Base-by-base conservation (phyloP, 2,888 invertebrate genomes). In the Eristalis intricaria region DNA sequence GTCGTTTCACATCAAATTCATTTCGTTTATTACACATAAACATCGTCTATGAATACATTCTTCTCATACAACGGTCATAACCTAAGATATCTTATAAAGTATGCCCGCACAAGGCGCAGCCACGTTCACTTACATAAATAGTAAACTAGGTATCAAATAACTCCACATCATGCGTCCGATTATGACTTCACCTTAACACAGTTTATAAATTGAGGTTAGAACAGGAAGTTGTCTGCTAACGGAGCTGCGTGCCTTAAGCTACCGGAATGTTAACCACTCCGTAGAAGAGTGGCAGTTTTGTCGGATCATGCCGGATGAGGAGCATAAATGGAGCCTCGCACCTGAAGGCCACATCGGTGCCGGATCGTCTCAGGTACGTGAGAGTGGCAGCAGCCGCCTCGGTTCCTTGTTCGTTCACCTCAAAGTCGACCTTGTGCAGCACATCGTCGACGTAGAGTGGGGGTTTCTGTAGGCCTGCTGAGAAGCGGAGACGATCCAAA, bases 271-370 rank as follows among this genome's bases (percentile, higher is more conserved):
- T 94, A 4, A 96, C 94, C 13, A 95, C 93, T 0, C 96, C 96
- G 94, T 95, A 96, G 91, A 96, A 96, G 70, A 96, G 91, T 11
- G 95, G 94, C 4, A 95, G 90, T 88, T 94, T 94, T 5, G 95
- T 94, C 4, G 94, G 92, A 89, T 95, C 95, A 89, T 96, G 95
- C 88, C 95, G 94, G 83, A 96, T 95, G 90, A 96, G 94, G 90
- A 96, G 94, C 40, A 96, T 90, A 90, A 96, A 96, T 0, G 96
- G 96, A 66, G 95, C 94, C 89, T 96, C 95, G 4, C 95, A 95
- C 64, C 94, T 92, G 85, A 93, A 92, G 2, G 91, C 79, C 0
- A 93, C 91, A 89, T 93, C 93, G 10, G 94, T 93, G 0, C 95
- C 95, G 58, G 94, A 94, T 83, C 95, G 93, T 8, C 94, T 93